Percentiles rank a stretch among this genome's conserved stretches.
These are phyloP conservation scores for Neoniphon sammara DNA, from an alignment of 2,797 vertebrate species.

Conservation along the genomic window DNA sequence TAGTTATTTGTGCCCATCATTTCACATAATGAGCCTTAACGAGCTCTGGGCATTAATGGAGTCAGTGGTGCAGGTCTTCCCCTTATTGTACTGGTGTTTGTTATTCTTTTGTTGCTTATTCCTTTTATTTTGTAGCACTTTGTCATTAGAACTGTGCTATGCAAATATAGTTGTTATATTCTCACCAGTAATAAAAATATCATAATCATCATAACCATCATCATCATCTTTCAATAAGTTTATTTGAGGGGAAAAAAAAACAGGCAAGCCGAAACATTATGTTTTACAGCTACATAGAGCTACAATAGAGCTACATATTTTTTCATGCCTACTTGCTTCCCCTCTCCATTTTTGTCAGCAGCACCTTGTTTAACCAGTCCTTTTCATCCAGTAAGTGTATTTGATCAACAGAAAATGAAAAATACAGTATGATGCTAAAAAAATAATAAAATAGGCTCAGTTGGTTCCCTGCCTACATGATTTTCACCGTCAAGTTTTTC, in stretches of 20 bases:
- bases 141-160: neutral
- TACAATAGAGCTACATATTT: too few relatives aligned
- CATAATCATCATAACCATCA: neutral
- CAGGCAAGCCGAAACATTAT: too few relatives aligned
- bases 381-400: conserved; percentile 2
- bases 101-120: neutral
- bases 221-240: too few relatives aligned
- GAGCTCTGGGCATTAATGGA: neutral
- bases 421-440: conserved; percentile 15
- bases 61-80: neutral
- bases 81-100: neutral
- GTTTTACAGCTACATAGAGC: too few relatives aligned
- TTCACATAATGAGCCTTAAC: neutral
- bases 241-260: too few relatives aligned
- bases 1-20: neutral
- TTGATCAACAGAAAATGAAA: conserved; percentile 26
- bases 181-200: neutral
- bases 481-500: conserved; percentile 10
- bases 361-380: too few relatives aligned
- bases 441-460: conserved; percentile 24
- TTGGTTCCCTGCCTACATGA: conserved; percentile 41
- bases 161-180: neutral
- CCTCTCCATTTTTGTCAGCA: too few relatives aligned
- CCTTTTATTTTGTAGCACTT: neutral
- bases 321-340: too few relatives aligned